Base-by-base conservation (phyloP, 2,797 vertebrate species). In the Sebastes diaconus region DNA sequence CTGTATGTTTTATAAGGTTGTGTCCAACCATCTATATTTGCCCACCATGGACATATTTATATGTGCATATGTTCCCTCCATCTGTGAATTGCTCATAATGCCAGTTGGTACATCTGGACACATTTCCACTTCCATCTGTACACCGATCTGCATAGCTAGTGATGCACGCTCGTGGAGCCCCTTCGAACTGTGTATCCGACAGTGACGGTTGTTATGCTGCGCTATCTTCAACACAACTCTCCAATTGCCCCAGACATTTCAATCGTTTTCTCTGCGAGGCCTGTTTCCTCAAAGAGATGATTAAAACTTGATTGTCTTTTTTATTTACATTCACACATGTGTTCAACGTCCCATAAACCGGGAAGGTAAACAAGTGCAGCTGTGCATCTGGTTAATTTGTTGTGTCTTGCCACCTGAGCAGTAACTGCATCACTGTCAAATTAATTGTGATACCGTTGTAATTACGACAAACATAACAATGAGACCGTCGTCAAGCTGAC, bases 1-100 rank as follows among this genome's bases (percentile, higher is more conserved):
- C 36, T 57, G 12, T 39, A 25, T 16, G 22, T 69, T 74, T 73
- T 12, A 39, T 14, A 50, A 64, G 68, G 16, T 9, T 11, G 8
- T 8, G 4, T 22, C 34, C 14, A 54, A 25, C 18, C 16, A 7
- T 68, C 11, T 29, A 29, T 2, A 73, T 18, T 55, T 25, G 12
- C 30, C 73, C 54, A 30, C 2, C 24, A 2, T 22, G 20, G 39
- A 59, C 69, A 66, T 54, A 30, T 52, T 73, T 71, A 52, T 12
- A 54, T 73, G 46, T 69, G 18, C 75, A 87, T 84, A 85, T 87
- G 81, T 18, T 29, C 39, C 4, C 66, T 82, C 81, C 81, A 77
- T 87, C 86, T 90, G 83, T 59, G 77, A 66, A 58, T 52, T n/a
- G 29, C 57, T 75, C 30, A 6, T 59, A 66, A 13, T 59, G 77